These are phyloP conservation scores for Syrrhaptes paradoxus DNA, from an alignment of 2,113 vertebrate species.

Conservation along the genomic window DNA sequence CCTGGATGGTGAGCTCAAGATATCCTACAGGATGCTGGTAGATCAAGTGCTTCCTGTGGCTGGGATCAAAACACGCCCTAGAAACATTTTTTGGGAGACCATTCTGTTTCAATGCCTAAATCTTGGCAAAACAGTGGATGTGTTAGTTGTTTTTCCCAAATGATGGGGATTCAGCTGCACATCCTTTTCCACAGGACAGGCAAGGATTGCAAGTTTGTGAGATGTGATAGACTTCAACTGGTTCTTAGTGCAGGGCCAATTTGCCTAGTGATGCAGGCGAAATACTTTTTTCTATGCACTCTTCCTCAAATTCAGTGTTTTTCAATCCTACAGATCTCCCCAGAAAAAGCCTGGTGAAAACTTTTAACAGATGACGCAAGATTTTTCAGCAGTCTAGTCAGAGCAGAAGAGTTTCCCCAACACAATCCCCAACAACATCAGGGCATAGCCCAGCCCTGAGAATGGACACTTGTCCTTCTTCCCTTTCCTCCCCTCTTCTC, in stretches of 20 bases:
- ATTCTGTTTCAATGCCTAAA: not conserved
- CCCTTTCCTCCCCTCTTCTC: not conserved
- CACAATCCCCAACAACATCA: not conserved
- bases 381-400: not conserved
- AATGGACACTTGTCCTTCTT: not conserved
- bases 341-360: not conserved
- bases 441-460: not conserved
- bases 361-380: not conserved
- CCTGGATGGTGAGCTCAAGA: not conserved
- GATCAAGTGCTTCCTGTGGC: not conserved
- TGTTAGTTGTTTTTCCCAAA: not conserved
- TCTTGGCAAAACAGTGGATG: not conserved
- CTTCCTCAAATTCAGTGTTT: not conserved
- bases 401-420: not conserved
- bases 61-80: not conserved
- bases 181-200: not conserved
- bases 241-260: not conserved
- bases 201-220: not conserved
- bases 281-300: not conserved
- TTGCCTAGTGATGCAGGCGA: not conserved
- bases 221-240: not conserved
- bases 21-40: not conserved
- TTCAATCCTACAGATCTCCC: not conserved
- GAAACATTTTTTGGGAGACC: not conserved
- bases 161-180: not conserved